Base-by-base conservation (phyloP, 2,113 vertebrate genomes). In the Okapia johnstoni region DNA sequence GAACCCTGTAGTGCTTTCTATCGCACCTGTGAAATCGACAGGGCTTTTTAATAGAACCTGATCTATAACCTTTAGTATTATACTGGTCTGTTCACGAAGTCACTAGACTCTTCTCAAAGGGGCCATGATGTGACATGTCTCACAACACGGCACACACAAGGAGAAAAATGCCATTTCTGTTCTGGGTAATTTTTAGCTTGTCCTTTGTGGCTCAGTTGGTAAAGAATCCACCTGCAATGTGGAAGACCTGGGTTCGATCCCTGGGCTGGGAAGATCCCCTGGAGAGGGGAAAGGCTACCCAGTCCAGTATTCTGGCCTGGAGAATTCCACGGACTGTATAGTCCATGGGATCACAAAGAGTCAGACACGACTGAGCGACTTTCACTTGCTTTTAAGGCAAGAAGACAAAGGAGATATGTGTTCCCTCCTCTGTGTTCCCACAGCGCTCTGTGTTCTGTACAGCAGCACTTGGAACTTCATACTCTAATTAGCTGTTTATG, bases 11-110 rank as follows among this genome's bases (percentile, higher is more conserved):
- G 58, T 11, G 36, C 28, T 52, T 96, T 40, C 12, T 70, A 25
- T 23, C 16, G 70, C 85, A 91, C 58, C 30, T 21, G 83, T 60
- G n/a, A 88, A 70, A 76, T 84, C 25, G 25, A 76, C 80, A 94
- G 55, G 50, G 48, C 25, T 90, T 88, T 84, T 12, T 13, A 61
- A 12, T 50, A 36, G 19, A 50, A 33, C n/a, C 48, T 70, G 80
- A 93, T 23, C 33, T 63, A 28, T 21, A 30, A 80, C 28, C 77
- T 80, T 80, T 52, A 3, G 16, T 52, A 52, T 30, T 50, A 28
- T 40, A 46, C 30, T 70, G 33, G n/a, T 17, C 21, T 55, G 81
- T 80, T 93, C 36, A 77, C 36, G 77, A 93, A 92, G 48, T 70
- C 63, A 48, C 5, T 28, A 55, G 50, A n/a, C 80, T 61, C 57